These are phyloP conservation scores for Atractosteus spatula DNA, from an alignment of 2,113 vertebrate species.

Conservation along the genomic window DNA sequence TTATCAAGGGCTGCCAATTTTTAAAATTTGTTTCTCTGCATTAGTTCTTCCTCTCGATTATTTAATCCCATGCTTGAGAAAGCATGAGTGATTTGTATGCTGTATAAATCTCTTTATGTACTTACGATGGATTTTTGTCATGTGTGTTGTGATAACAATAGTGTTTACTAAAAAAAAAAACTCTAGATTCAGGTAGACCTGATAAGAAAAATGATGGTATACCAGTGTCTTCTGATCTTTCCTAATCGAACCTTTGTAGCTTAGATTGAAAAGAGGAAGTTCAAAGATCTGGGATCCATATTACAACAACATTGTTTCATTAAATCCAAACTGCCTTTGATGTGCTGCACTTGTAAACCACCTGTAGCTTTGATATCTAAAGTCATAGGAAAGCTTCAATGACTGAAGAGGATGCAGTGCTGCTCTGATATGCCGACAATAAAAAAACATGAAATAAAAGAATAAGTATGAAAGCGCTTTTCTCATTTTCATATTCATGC, in stretches of 20 bases:
- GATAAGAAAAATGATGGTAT: slow-evolving; percentile 51
- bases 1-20: no score
- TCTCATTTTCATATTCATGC: slow-evolving; percentile 57
- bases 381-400: slow-evolving; percentile 59
- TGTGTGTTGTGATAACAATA: no score
- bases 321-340: slow-evolving; percentile 81
- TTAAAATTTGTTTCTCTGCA: no score
- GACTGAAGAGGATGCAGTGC: slow-evolving; percentile 34
- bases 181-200: slow-evolving; percentile 36
- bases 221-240: slow-evolving; percentile 67
- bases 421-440: slow-evolving; percentile 35
- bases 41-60: no score
- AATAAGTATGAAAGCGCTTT: slow-evolving; percentile 44
- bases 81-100: no score
- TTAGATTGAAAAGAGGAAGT: slow-evolving; percentile 67
- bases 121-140: no score
- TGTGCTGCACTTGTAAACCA: slow-evolving; percentile 71
- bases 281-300: slow-evolving; percentile 76
- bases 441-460: slow-evolving; percentile 36
- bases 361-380: slow-evolving; percentile 83
- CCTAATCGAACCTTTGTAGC: slow-evolving; percentile 83
- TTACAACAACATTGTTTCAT: slow-evolving; percentile 72
- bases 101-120: no score
- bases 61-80: no score
- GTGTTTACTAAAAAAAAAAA: not conserved